Percentiles rank a stretch among this genome's conserved stretches.
phyloP scores from a whole-genome alignment of 1,140 invertebrate genomes.

The Xylocopa sonorina region DNA sequence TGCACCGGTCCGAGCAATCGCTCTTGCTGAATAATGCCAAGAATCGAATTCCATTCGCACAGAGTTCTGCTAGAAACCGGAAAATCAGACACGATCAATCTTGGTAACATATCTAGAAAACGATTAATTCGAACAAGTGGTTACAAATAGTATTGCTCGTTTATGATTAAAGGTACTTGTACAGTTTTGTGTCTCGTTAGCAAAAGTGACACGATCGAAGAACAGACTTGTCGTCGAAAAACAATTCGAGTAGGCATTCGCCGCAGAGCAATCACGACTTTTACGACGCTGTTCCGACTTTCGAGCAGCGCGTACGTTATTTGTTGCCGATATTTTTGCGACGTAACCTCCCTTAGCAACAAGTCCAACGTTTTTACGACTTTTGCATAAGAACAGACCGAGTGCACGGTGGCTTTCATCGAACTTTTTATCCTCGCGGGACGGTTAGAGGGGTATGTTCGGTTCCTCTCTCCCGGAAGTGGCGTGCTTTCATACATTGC shows the following conservation, averaged over 20 bases:
- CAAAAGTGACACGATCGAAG: not conserved
- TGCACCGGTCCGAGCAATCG: not conserved
- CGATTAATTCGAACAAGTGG: too few relatives aligned
- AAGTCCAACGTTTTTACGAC: constrained; percentile 47
- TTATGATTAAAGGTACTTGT: too few relatives aligned
- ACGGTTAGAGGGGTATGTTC: constrained; percentile 13
- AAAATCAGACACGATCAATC: not conserved
- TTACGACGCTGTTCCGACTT: not conserved
- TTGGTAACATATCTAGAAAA: not conserved
- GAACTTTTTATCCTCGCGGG: constrained; percentile 41
- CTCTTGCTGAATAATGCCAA: not conserved
- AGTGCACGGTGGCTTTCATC: constrained; percentile 17
- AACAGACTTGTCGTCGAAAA: not conserved
- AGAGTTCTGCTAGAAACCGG: not conserved
- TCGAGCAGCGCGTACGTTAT: not conserved
- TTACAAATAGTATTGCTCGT: too few relatives aligned
- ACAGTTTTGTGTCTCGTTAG: too few relatives aligned
- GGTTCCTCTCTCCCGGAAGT: constrained; percentile 42
- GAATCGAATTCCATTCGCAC: not conserved
- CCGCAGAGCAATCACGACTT: not conserved
- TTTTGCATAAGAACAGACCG: constrained; percentile 27
- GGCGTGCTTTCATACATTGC: constrained; percentile 62
- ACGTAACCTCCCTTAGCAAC: constrained; percentile 32
- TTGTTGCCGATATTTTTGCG: constrained; percentile 13
- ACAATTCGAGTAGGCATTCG: not conserved